Conservation (phyloP, 2,888 invertebrate species). For the Campaea margaritaria region DNA sequence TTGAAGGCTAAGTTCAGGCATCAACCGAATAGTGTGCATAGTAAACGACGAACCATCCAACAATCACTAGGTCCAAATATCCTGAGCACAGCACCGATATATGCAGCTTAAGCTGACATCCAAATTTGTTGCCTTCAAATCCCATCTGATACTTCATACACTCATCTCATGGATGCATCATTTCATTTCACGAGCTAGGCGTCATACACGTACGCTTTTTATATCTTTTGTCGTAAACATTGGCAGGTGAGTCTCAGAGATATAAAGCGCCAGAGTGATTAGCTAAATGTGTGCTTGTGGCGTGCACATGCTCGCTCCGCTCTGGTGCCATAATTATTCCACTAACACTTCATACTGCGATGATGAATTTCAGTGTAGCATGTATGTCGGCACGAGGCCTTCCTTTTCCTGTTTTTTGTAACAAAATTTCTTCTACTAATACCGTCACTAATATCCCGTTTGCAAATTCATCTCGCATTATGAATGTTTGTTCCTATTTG, state of each 20-base stretch:
- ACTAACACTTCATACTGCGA: slow-evolving; percentile 23
- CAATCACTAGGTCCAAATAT: too few species aligned
- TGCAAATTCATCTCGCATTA: slow-evolving; percentile 45
- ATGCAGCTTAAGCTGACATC: too few species aligned
- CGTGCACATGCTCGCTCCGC: neutral
- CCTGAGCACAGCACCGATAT: too few species aligned
- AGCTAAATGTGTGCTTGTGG: neutral
- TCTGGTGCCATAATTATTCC: slow-evolving; percentile 7
- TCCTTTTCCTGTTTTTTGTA: slow-evolving; percentile 20
- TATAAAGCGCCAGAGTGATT: slow-evolving; percentile 9
- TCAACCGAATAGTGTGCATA: too few species aligned
- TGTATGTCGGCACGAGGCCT: neutral
- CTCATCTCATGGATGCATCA: too few species aligned
- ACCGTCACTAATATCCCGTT: slow-evolving; percentile 6
- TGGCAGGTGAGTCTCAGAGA: neutral
- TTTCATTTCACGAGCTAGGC: neutral
- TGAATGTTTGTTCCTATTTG: slow-evolving; percentile 54
- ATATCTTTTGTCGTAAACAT: neutral
- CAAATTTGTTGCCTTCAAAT: too few species aligned
- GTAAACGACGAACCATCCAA: too few species aligned
- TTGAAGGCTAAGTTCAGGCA: too few species aligned
- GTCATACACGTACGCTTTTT: neutral
- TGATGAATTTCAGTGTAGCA: slow-evolving; percentile 14
- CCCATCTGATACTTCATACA: too few species aligned
- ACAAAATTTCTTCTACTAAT: slow-evolving; percentile 14